Evolutionary conservation across 2,797 vertebrate genomes (phyloP).

Genomic region (Muraenolepis orangiensis): DNA sequence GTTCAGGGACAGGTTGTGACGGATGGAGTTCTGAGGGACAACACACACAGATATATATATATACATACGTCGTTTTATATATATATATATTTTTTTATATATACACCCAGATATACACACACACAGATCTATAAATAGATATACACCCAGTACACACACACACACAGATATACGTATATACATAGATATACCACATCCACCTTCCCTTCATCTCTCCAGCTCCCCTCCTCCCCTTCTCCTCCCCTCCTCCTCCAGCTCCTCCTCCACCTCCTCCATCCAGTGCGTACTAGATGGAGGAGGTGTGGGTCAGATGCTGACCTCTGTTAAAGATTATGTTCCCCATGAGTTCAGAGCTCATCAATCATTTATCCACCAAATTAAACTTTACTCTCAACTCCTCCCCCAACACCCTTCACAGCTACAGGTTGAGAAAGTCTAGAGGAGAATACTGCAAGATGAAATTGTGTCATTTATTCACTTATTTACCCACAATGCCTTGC

Average conservation of each 20-base stretch:
- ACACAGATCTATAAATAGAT: no score
- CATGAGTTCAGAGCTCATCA: conserved; percentile 60
- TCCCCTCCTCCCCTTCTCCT: neutral
- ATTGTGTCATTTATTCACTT: no score
- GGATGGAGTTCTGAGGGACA: conserved; percentile 85
- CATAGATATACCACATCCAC: neutral
- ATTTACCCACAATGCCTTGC: no score
- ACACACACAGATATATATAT: conserved; percentile 6
- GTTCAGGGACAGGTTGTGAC: conserved; percentile 95
- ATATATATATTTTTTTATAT: neutral
- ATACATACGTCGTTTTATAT: neutral
- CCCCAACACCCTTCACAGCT: neutral
- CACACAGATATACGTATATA: neutral
- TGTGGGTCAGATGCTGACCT: conserved; percentile 55
- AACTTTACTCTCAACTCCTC: conserved; percentile 30
- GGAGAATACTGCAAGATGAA: no score
- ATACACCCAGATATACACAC: neutral
- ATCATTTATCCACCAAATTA: conserved; percentile 70
- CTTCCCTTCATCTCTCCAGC: no score
- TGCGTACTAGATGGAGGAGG: conserved; percentile 39
- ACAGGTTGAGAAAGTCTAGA: no score
- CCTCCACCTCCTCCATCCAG: conserved; percentile 9
- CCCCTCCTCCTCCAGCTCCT: no score
- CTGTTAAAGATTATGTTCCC: conserved; percentile 77
- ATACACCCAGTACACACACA: no score